These are phyloP conservation scores for Perca schrenkii DNA, from an alignment of 2,113 vertebrate species.

Conservation along the genomic window DNA sequence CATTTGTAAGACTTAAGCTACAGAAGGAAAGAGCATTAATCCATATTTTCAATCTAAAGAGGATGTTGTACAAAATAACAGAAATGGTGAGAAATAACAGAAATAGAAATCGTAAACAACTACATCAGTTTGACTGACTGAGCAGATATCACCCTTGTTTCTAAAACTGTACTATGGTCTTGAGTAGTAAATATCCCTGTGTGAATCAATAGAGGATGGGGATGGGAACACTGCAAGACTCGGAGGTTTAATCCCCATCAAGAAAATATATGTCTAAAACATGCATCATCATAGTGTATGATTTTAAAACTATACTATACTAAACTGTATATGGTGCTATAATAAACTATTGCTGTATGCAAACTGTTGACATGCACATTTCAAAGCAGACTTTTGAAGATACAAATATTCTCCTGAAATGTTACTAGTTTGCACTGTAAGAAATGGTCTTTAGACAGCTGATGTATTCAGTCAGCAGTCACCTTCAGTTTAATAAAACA, in stretches of 20 bases:
- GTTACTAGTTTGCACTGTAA: background rate
- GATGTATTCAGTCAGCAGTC: slow-evolving; percentile 39
- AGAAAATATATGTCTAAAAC: background rate
- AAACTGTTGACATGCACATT: background rate
- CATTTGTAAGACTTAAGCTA: slow-evolving; percentile 25
- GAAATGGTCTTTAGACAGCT: slow-evolving; percentile 25
- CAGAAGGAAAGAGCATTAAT: slow-evolving; percentile 28
- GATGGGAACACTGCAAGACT: background rate
- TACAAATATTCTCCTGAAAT: background rate
- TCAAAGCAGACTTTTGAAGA: background rate
- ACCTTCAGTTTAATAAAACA: slow-evolving; percentile 43
- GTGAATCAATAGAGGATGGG: slow-evolving; percentile 15
- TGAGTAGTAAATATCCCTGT: slow-evolving; percentile 13
- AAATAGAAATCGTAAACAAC: slow-evolving; percentile 2
- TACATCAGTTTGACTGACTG: slow-evolving; percentile 29
- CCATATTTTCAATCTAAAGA: slow-evolving; percentile 38
- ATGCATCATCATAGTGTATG: background rate
- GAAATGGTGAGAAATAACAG: slow-evolving; percentile 2
- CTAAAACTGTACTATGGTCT: background rate
- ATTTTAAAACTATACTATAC: background rate
- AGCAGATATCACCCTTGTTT: slow-evolving; percentile 8
- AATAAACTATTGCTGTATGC: background rate
- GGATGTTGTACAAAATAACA: slow-evolving; percentile 26
- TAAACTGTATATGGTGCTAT: background rate
- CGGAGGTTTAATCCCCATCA: background rate